phyloP scores from a whole-genome alignment of 2,113 vertebrate genomes.

The Trichechus manatus region DNA sequence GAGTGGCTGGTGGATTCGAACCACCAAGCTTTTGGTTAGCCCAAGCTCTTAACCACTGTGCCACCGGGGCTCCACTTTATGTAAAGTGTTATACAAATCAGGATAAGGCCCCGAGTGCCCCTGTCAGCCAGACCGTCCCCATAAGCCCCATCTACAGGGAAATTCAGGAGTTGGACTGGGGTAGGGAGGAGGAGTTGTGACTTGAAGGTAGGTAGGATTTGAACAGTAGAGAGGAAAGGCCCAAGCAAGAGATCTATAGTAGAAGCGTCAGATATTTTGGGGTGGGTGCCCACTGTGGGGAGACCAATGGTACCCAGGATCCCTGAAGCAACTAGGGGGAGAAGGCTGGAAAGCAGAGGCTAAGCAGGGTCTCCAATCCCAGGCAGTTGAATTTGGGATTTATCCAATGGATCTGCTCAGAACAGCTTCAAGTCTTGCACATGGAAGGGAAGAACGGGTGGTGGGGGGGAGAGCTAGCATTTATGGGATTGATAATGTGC shows the following conservation, averaged over 20 bases:
- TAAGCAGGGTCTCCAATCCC: neutral
- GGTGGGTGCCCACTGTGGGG: no score
- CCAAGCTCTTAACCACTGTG: neutral
- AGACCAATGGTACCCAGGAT: neutral
- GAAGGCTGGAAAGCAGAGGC: neutral
- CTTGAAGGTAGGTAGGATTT: neutral
- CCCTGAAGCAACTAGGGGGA: neutral
- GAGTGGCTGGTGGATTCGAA: neutral
- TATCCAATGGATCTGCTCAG: neutral
- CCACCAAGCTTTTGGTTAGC: neutral
- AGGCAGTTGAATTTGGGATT: neutral
- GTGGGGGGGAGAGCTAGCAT: rapidly evolving
- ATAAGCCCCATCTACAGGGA: neutral
- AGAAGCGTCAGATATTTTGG: neutral
- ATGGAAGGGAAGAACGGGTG: rapidly evolving
- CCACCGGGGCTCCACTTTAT: no score
- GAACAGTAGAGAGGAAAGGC: neutral
- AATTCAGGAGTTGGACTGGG: neutral
- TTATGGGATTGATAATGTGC: rapidly evolving
- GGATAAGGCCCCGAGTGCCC: neutral
- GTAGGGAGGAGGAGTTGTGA: neutral
- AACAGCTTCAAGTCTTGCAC: neutral
- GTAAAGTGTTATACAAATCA: neutral
- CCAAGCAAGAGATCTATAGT: neutral
- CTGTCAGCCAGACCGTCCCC: neutral